Conservation (phyloP, 2,888 invertebrate genomes). For the Chloroclysta siterata region DNA sequence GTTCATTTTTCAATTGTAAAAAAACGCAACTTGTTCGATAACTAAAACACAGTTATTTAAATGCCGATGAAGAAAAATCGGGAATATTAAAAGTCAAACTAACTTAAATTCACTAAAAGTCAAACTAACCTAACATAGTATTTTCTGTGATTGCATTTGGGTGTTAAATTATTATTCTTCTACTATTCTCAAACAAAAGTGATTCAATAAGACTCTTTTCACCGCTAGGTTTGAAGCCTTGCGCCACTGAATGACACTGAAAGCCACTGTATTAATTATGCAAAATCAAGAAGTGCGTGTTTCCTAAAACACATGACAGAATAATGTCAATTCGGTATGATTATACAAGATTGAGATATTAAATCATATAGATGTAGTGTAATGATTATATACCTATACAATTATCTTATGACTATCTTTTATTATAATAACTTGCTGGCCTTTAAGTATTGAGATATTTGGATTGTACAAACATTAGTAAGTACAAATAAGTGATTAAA, state of each 20-base stretch:
- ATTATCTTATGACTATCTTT: constrained; percentile 26
- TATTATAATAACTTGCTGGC: constrained; percentile 62
- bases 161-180: too few species aligned
- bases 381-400: constrained; percentile 30
- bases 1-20: neutral
- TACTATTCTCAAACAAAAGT: neutral
- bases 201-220: neutral
- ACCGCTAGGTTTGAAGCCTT: neutral
- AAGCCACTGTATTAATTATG: constrained; percentile 24
- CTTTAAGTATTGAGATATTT: constrained; percentile 57
- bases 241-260: constrained; percentile 1
- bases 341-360: constrained; percentile 52
- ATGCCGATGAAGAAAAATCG: too few species aligned
- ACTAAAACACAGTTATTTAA: too few species aligned
- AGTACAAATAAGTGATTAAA: constrained; percentile 26
- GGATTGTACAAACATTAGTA: constrained; percentile 48
- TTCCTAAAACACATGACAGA: constrained; percentile 13
- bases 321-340: constrained; percentile 53
- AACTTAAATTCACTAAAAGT: too few species aligned
- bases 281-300: constrained; percentile 16
- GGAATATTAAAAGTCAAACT: too few species aligned
- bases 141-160: too few species aligned
- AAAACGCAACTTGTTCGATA: too few species aligned
- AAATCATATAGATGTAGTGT: constrained; percentile 39
- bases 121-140: too few species aligned